Conservation (phyloP, 2,888 invertebrate genomes). For the Cephus runcator region DNA sequence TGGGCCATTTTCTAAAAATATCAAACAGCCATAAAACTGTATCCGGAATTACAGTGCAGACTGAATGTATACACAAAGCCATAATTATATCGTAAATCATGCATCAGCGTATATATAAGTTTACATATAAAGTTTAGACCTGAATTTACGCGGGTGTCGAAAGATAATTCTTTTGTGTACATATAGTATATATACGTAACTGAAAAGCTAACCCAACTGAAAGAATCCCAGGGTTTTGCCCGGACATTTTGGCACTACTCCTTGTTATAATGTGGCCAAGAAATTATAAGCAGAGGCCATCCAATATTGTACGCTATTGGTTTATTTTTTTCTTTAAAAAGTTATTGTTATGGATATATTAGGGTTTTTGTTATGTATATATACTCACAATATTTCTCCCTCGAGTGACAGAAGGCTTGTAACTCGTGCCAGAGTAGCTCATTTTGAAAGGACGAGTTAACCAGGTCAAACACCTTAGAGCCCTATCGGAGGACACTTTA, state of each 20-base stretch:
- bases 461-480: slow-evolving; percentile 13
- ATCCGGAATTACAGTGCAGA: not conserved
- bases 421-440: slow-evolving; percentile 44
- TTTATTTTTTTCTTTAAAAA: not conserved
- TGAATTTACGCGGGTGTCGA: not conserved
- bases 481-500: slow-evolving; percentile 31
- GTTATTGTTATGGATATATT: not conserved
- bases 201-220: not conserved
- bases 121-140: not conserved
- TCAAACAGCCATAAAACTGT: not conserved
- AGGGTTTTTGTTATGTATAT: not conserved
- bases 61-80: not conserved
- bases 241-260: not conserved
- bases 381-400: slow-evolving; percentile 51
- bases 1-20: not conserved
- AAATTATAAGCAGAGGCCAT: not conserved
- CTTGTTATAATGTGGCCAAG: not conserved
- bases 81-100: not conserved
- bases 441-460: slow-evolving; percentile 37
- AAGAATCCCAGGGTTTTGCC: not conserved
- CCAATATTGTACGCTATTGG: not conserved
- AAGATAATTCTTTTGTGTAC: not conserved
- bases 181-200: not conserved
- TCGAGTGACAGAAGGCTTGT: slow-evolving; percentile 48
- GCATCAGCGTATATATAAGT: not conserved